phyloP scores from a whole-genome alignment of 2,888 invertebrate species.

The Tetrapedia diversipes region DNA sequence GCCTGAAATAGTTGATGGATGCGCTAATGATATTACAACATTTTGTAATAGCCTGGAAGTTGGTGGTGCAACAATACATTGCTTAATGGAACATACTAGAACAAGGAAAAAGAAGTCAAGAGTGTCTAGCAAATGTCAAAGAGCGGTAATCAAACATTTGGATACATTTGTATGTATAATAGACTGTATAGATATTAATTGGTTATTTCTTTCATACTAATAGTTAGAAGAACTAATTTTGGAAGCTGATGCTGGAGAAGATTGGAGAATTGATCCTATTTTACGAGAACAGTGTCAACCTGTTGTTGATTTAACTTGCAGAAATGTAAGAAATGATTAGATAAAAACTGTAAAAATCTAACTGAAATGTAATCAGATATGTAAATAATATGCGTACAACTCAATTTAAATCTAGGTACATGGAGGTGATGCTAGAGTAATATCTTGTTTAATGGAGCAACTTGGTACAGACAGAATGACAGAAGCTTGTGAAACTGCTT shows the following conservation, averaged over 20 bases:
- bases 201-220: conserved; percentile 53
- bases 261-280: conserved; percentile 97
- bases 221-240: conserved; percentile 91
- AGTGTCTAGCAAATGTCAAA: conserved; percentile 88
- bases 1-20: conserved; percentile 95
- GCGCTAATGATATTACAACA: conserved; percentile 91
- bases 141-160: conserved; percentile 84
- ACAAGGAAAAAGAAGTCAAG: conserved; percentile 86
- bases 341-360: conserved; percentile 72
- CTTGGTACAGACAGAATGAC: conserved; percentile 93
- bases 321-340: conserved; percentile 83
- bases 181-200: neutral
- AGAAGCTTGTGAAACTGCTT: conserved; percentile 93
- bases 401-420: conserved; percentile 83
- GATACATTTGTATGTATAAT: neutral
- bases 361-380: conserved; percentile 19
- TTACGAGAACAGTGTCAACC: conserved; percentile 93
- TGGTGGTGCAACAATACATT: conserved; percentile 96
- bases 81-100: conserved; percentile 95
- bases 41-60: conserved; percentile 90
- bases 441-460: conserved; percentile 97
- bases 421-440: conserved; percentile 91
- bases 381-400: conserved; percentile 11
- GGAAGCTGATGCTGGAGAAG: conserved; percentile 96
- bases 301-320: conserved; percentile 91